Percentiles rank a stretch among this genome's conserved stretches.
Conservation (phyloP, 1,140 invertebrate species). For the Triops longicaudatus region DNA sequence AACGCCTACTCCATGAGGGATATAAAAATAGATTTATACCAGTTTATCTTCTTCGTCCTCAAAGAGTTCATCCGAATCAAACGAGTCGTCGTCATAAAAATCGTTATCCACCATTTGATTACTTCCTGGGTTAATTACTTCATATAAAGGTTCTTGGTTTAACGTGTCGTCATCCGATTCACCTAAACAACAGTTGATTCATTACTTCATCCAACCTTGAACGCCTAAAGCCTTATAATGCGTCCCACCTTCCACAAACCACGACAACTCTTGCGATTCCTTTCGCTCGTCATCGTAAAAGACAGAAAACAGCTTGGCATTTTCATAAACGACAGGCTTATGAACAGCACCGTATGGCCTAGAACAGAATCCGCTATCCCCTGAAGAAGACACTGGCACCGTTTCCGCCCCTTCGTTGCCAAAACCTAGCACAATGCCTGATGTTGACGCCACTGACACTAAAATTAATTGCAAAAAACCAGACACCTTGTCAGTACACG, state of each 20-base stretch:
- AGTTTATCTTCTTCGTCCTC: neutral
- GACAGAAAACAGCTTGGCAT: conserved; percentile 7
- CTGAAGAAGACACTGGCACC: neutral
- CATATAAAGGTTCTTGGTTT: conserved; percentile 28
- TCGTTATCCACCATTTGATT: conserved; percentile 15
- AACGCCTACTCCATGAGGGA: no score
- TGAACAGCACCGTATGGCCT: neutral
- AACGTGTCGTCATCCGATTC: neutral
- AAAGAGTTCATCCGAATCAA: conserved; percentile 25
- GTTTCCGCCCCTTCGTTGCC: neutral
- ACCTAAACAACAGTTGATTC: neutral
- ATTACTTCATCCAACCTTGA: neutral
- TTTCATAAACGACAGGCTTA: neutral
- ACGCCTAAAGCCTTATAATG: neutral
- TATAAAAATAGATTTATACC: neutral
- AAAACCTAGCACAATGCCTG: neutral
- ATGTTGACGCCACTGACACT: neutral
- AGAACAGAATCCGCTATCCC: conserved; percentile 6
- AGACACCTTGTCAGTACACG: neutral
- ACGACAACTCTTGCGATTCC: neutral
- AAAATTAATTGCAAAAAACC: neutral
- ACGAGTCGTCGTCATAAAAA: conserved; percentile 23
- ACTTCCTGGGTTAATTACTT: conserved; percentile 27
- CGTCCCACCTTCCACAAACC: neutral
- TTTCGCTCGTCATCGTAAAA: neutral